phyloP scores from a whole-genome alignment of 2,888 invertebrate genomes.

The Synanthedon myopaeformis region DNA sequence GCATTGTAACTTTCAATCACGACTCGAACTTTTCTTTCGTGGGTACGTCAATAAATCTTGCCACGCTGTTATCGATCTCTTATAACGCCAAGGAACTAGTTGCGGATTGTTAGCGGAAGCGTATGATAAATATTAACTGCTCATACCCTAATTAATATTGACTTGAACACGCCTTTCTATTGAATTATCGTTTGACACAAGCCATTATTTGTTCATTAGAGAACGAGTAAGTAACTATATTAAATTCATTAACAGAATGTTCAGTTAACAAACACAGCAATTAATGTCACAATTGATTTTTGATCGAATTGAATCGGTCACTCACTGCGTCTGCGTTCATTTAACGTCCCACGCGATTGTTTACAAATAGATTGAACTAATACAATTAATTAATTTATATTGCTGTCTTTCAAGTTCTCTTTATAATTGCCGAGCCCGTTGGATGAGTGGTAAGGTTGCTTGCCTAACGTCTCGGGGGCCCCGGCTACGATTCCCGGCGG shows the following conservation, averaged over 20 bases:
- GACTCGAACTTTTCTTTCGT: conserved; percentile 5
- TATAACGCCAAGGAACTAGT: conserved; percentile 16
- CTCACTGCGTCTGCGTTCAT: conserved; percentile 21
- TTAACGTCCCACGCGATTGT: conserved; percentile 32
- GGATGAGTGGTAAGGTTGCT: too few species aligned
- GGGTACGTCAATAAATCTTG: conserved; percentile 28
- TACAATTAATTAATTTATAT: conserved; percentile 8
- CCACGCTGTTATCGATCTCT: conserved; percentile 24
- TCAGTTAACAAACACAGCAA: conserved; percentile 41
- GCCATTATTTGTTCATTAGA: conserved; percentile 12
- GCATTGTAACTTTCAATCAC: conserved; percentile 24
- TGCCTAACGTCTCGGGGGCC: too few species aligned
- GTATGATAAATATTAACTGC: conserved; percentile 28
- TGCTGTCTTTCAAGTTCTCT: too few species aligned
- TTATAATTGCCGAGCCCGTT: too few species aligned
- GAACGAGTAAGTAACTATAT: conserved; percentile 17
- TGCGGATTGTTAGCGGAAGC: conserved; percentile 32
- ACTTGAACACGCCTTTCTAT: conserved; percentile 28
- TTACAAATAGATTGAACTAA: conserved; percentile 20
- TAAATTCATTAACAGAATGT: conserved; percentile 42
- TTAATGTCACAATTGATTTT: conserved; percentile 41
- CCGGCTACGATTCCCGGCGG: too few species aligned
- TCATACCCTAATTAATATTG: conserved; percentile 29
- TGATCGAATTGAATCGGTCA: conserved; percentile 38
- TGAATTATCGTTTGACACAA: conserved; percentile 35